phyloP scores from a whole-genome alignment of 2,888 invertebrate genomes.

The Ommatoiulus sabulosus region DNA sequence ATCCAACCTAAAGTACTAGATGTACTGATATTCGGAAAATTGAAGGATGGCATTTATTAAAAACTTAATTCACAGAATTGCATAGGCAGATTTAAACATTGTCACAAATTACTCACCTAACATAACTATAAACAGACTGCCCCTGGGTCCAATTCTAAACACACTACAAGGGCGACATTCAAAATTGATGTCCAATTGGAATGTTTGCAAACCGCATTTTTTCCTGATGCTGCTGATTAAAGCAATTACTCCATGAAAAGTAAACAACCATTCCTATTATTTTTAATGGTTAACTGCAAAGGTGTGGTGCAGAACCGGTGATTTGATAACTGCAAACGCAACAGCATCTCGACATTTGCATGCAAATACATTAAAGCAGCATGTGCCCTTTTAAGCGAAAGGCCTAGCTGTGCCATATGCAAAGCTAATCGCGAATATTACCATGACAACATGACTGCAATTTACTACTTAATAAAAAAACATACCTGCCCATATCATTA shows the following conservation, averaged over 20 bases:
- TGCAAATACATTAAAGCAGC: not conserved
- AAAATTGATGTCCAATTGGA: not conserved
- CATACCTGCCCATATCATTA: not conserved
- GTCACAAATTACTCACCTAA: too few species aligned
- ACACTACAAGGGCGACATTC: too few species aligned
- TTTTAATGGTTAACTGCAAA: constrained; percentile 9
- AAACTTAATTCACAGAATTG: too few species aligned
- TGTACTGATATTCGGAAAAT: too few species aligned
- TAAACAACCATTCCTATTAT: not conserved
- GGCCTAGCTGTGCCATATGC: not conserved
- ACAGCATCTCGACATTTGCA: not conserved
- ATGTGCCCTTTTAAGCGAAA: not conserved
- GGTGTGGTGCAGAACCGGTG: not conserved
- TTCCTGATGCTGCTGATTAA: not conserved
- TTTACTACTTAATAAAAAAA: not conserved
- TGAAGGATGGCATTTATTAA: too few species aligned
- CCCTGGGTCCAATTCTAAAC: too few species aligned
- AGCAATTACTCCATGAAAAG: not conserved
- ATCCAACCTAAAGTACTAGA: too few species aligned
- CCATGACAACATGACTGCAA: constrained; percentile 10
- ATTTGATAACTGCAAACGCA: not conserved
- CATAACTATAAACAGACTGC: too few species aligned
- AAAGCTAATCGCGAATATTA: constrained; percentile 19
- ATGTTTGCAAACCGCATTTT: not conserved
- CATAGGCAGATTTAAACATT: too few species aligned